Base-by-base conservation (phyloP, 2,888 invertebrate species). In the Microplitis manilae region DNA sequence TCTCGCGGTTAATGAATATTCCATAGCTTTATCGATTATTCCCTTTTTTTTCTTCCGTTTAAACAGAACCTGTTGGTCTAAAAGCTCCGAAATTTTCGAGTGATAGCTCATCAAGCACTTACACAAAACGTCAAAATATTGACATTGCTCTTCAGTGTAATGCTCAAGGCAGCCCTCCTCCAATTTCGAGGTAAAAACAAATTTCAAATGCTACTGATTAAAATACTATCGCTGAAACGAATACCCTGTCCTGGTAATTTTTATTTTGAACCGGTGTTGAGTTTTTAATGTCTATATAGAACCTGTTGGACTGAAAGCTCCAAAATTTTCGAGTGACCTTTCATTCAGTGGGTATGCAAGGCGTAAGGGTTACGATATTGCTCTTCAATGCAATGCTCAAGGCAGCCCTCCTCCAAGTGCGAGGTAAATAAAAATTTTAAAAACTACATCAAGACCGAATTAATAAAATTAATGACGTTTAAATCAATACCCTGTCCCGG, bases 381-480 rank as follows among this genome's bases (percentile, higher is more conserved):
- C 87, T 84, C 79, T 88, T 85, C 76, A 87, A 84, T 83, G 89
- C 87, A 84, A 93, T 90, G 94, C 94, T 81, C 94, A 94, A 90
- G 94, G 93, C 75, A 94, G 91, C 91, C 95, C 94, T 70, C 92
- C 94, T 77, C 94, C 94, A 60, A 86, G 91, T 83, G 93, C 93
- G 91, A 93, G 30, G 30, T 30, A 30, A 30, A 30, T 30, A 30
- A 30, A 30, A 30, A 30, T 30, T 30, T 30, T 4, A 30, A 30
- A 4, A 30, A 30, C 30, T 30, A 30, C 30, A 4, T 30, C 30
- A 30, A 4, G 30, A 30, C 4, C 2, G 30, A 30, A 30, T 30
- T 30, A 30, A 30, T 30, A 2, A 30, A 30, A 4, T 30, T 30
- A 30, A 2, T 30, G 30, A 4, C 2, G 4, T 30, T 30, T 30